These are phyloP conservation scores for Galbula dea DNA, from an alignment of 2,113 vertebrate genomes.

Conservation along the genomic window DNA sequence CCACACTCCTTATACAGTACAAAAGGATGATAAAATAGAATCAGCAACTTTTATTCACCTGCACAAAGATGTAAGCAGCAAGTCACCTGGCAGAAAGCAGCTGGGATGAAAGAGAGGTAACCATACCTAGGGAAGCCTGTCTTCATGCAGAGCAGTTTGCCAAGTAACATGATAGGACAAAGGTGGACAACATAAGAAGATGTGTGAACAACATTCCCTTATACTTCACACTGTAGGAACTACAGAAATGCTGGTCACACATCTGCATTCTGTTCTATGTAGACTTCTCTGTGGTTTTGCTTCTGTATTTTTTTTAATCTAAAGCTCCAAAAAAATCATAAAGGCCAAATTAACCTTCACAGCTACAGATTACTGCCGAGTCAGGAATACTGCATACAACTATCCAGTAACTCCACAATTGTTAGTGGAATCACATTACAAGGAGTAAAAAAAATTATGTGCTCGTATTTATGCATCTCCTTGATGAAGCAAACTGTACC, in stretches of 20 bases:
- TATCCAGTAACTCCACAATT: background rate
- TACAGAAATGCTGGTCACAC: background rate
- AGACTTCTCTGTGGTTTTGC: too few species aligned
- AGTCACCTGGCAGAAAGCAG: background rate
- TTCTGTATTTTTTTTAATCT: background rate
- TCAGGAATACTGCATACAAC: background rate
- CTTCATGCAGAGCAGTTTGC: background rate
- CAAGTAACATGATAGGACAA: background rate
- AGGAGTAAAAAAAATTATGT: background rate
- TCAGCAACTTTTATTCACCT: background rate
- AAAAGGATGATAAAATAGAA: background rate
- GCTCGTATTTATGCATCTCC: background rate
- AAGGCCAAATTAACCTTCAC: background rate
- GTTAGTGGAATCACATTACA: background rate
- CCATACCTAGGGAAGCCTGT: background rate
- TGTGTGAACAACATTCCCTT: background rate
- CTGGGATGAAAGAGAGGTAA: background rate
- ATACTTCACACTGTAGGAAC: rapidly evolving
- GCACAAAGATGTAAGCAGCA: background rate
- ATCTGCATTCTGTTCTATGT: background rate
- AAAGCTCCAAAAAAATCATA: background rate
- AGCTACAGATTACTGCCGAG: background rate
- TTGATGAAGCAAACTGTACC: background rate
- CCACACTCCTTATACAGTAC: background rate
- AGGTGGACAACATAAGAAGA: background rate